Evolutionary conservation across 2,888 invertebrate species (phyloP).

Genomic region (Plebejus anna): DNA sequence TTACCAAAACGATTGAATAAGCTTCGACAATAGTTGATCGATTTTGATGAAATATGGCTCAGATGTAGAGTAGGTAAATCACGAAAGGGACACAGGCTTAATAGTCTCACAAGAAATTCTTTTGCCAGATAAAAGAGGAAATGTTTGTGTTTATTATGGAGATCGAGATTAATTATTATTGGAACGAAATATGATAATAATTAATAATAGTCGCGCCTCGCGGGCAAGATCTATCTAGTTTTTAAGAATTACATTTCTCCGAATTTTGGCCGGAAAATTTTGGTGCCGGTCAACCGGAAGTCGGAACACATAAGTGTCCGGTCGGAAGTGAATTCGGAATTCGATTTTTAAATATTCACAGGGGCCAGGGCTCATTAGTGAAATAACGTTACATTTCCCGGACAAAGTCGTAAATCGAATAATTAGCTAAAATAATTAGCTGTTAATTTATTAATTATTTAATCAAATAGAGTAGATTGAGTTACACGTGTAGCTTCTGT

Average conservation of each 20-base stretch:
- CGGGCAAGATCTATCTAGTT: background rate
- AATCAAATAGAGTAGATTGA: too few species aligned
- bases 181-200: too few species aligned
- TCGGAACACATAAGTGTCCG: constrained; percentile 6
- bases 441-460: background rate
- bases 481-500: too few species aligned
- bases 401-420: background rate
- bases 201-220: background rate
- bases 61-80: too few species aligned
- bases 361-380: background rate
- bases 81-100: too few species aligned
- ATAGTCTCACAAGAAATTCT: too few species aligned
- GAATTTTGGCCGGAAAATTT: background rate
- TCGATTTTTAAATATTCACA: background rate
- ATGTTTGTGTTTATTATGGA: too few species aligned
- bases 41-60: background rate
- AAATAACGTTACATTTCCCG: constrained; percentile 6
- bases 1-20: background rate
- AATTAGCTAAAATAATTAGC: background rate
- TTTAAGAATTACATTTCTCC: background rate
- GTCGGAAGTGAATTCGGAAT: background rate
- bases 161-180: too few species aligned
- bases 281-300: background rate
- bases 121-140: too few species aligned
- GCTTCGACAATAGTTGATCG: background rate